Percentiles rank a stretch among this genome's conserved stretches.
phyloP scores from a whole-genome alignment of 2,797 vertebrate genomes.

The Poeciliopsis presidionis region DNA sequence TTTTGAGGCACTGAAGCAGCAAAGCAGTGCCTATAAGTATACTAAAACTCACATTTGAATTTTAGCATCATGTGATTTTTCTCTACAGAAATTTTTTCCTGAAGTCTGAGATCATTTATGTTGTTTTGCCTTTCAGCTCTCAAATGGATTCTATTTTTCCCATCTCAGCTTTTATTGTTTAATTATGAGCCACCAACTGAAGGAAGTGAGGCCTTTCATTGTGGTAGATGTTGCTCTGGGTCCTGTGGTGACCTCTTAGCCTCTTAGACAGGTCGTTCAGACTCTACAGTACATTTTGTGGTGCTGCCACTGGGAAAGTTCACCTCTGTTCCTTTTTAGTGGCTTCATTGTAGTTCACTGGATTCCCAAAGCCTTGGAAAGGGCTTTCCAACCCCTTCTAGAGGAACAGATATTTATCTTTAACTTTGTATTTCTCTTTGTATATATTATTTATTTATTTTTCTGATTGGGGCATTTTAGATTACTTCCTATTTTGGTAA shows the following conservation, averaged over 20 bases:
- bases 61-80: not conserved
- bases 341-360: not conserved
- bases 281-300: not conserved
- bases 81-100: not conserved
- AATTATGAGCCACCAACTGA: not conserved
- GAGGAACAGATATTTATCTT: not conserved
- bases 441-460: not conserved
- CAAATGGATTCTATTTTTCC: not conserved
- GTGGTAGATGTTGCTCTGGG: not conserved
- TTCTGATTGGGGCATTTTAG: not conserved
- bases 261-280: not conserved
- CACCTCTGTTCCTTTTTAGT: not conserved
- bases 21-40: not conserved
- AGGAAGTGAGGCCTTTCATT: not conserved
- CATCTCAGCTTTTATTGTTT: not conserved
- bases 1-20: not conserved
- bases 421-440: not conserved
- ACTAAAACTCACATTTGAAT: not conserved
- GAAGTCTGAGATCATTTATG: not conserved
- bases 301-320: not conserved
- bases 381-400: not conserved
- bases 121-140: not conserved
- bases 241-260: not conserved
- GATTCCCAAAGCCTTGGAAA: not conserved
- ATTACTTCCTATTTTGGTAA: not conserved